phyloP scores from a whole-genome alignment of 2,888 invertebrate genomes.

The Polietes domitor region DNA sequence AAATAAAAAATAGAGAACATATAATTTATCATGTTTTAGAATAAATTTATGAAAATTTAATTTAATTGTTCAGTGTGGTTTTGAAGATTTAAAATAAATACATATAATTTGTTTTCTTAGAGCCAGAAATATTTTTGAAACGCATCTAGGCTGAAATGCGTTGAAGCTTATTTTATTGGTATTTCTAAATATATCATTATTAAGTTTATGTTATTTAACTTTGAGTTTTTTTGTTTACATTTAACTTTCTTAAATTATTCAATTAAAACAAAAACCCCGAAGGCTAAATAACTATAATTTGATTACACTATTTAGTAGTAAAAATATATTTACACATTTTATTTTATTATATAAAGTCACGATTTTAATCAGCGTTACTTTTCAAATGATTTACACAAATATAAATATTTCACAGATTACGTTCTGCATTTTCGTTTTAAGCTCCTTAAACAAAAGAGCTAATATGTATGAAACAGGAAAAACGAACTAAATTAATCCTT shows the following conservation, averaged over 20 bases:
- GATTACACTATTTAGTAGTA: constrained; percentile 41
- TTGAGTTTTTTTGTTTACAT: constrained; percentile 13
- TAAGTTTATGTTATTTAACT: constrained; percentile 23
- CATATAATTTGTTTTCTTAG: constrained; percentile 41
- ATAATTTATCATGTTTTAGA: too few relatives aligned
- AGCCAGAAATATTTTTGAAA: constrained; percentile 58
- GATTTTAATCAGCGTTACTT: neutral
- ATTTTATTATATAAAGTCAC: constrained; percentile 20
- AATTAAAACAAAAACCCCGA: constrained; percentile 46
- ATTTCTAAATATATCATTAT: constrained; percentile 7
- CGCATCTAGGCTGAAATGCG: constrained; percentile 57
- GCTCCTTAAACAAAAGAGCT: constrained; percentile 42
- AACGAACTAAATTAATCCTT: constrained; percentile 44
- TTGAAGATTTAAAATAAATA: constrained; percentile 19
- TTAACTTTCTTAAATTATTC: constrained; percentile 17
- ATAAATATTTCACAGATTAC: neutral
- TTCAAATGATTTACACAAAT: neutral
- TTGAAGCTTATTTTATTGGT: constrained; percentile 46
- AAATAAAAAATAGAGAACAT: too few relatives aligned
- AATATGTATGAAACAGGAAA: constrained; percentile 25
- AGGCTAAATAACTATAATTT: constrained; percentile 34
- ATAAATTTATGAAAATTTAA: neutral
- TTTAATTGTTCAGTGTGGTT: neutral
- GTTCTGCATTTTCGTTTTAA: neutral
- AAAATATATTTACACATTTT: constrained; percentile 58